Base-by-base conservation (phyloP, 1,140 invertebrate genomes). In the Drosophila tsacasi region DNA sequence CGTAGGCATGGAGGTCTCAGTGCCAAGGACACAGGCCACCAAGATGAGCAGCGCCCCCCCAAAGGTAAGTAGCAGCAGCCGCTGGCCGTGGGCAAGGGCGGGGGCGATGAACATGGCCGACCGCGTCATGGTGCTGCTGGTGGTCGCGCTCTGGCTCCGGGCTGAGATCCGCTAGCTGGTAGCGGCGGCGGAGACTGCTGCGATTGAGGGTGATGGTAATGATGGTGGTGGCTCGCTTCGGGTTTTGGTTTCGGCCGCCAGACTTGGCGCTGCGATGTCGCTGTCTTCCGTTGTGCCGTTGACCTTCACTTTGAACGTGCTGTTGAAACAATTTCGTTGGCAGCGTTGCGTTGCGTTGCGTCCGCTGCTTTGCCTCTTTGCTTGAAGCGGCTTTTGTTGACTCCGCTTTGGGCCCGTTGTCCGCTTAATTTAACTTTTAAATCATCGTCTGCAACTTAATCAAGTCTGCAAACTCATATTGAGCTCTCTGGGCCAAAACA, bases 1-100 rank as follows among this genome's bases (percentile, higher is more conserved):
- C 17, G 94, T 92, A 49, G 93, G 92, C 49, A 93, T 87, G 21
- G 78, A 71, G 63, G 74, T 84, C 8, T 87, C 83, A 5, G 83
- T 81, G 54, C 71, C 76, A 15, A 82, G 46, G 21, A 82, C 86
- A 32, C 49, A 59, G 19, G 83, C 65, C 9, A 73, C 76, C 5
- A 90, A 37, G 32, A 91, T 59, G 8, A 81, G 37, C 10, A 90
- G 21, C 0, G 72, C 54, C 17, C 76, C 15, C 19, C 74, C 27
- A 9, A 60, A 49, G 8, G 64, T 13, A 10, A 79, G 61, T 39
- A 72, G 25, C 58, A 76, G 17, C 58, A 76, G 27, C 21, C 60
- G 65, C 47, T 81, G 63, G 23, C 60, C 30, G 21, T 35, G 23
- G 21, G 37, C 57, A 8, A 55, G 37, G 25, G 44, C 39, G 35